phyloP scores from a whole-genome alignment of 2,888 invertebrate genomes.

The Phortica magna region DNA sequence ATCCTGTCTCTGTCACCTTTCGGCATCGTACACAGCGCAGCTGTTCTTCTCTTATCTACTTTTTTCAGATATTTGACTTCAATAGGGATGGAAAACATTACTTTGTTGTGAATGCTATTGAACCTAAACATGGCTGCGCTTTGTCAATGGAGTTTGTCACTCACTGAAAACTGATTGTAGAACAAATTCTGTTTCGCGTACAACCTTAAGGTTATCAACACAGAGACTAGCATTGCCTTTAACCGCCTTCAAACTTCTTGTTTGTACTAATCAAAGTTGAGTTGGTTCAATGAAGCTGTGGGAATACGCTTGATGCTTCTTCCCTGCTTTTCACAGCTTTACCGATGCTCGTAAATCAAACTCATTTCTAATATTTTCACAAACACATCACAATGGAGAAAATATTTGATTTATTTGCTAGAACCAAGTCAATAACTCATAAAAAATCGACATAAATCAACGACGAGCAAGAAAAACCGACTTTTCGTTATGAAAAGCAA shows the following conservation, averaged over 20 bases:
- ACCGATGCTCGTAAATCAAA: constrained; percentile 64
- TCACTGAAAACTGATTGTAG: not conserved
- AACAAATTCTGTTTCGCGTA: not conserved
- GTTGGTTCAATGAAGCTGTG: not conserved
- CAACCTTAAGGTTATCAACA: not conserved
- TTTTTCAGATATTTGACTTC: not conserved
- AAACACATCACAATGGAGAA: constrained; percentile 70
- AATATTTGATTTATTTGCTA: constrained; percentile 72
- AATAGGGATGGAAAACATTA: not conserved
- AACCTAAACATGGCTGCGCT: constrained; percentile 20
- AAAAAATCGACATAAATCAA: constrained; percentile 72
- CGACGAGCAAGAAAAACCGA: constrained; percentile 14
- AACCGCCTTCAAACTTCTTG: not conserved
- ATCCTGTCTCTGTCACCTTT: not conserved
- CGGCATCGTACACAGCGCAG: not conserved
- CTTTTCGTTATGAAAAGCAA: constrained; percentile 8
- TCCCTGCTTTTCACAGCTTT: not conserved
- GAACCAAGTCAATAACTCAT: constrained; percentile 73
- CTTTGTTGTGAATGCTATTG: not conserved
- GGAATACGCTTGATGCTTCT: not conserved
- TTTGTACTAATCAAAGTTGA: not conserved
- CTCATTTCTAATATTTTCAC: constrained; percentile 71
- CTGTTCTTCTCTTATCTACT: not conserved
- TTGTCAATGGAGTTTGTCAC: constrained; percentile 24
- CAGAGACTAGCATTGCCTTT: not conserved